These are phyloP conservation scores for Neosalanx taihuensis DNA, from an alignment of 2,797 vertebrate species.

Conservation along the genomic window DNA sequence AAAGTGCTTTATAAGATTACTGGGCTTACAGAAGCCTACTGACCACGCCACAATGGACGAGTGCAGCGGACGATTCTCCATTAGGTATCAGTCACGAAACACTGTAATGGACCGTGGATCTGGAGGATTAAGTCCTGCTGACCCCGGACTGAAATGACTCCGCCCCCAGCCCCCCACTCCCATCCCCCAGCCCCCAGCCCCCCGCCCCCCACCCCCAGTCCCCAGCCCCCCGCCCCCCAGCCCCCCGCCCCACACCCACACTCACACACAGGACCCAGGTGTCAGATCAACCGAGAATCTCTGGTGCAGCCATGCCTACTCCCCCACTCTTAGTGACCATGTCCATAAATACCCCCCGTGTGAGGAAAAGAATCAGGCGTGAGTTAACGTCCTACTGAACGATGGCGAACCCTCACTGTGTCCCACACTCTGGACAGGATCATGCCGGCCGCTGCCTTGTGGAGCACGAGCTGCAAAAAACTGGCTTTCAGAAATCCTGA, in stretches of 20 bases:
- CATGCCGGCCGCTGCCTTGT: background rate
- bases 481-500: background rate
- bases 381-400: too few species aligned
- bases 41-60: background rate
- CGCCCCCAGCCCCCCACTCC: background rate
- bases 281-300: too few species aligned
- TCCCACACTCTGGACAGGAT: too few species aligned
- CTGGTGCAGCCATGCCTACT: too few species aligned
- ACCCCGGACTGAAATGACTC: background rate
- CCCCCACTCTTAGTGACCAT: too few species aligned
- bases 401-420: too few species aligned
- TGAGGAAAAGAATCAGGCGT: too few species aligned
- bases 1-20: background rate
- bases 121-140: background rate
- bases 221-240: too few species aligned
- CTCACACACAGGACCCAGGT: background rate
- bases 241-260: too few species aligned
- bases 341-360: too few species aligned
- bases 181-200: too few species aligned
- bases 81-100: constrained; percentile 7
- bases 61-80: constrained; percentile 3
- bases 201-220: too few species aligned
- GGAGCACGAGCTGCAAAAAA: background rate
- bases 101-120: constrained; percentile 1
- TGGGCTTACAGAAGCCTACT: background rate